Evolutionary conservation across 2,113 vertebrate genomes (phyloP), one percentile per base, ranked within the genome.

Genomic region (Rattus rattus): DNA sequence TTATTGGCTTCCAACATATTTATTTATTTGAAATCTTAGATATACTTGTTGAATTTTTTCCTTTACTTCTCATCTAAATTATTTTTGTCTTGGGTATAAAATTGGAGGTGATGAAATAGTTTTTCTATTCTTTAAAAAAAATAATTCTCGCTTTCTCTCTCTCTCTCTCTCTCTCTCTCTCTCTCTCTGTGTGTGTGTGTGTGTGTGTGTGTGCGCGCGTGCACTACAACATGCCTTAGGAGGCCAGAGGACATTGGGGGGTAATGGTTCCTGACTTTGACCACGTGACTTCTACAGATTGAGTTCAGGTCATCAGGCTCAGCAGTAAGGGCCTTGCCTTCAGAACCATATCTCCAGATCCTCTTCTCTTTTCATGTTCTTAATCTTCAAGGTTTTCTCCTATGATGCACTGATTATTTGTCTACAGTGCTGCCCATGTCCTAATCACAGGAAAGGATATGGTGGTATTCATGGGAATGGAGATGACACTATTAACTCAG

Each of bases 31-130:
- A 3, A 88, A 52, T 63, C 65, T 56, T 54, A 90, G 17, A 92
- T 16, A 63, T 59, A 54, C 11, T 77, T 88, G 0, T 76, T 1
- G 13, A 1, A 2, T 14, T 90, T 65, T 65, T 85, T 19, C 11
- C n/a, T 84, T 92, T 76, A 36, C 59, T 92, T 96, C 80, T 22
- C 5, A 47, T 94, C 70, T 88, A 24, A 30, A 67, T 76, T 67
- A 61, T 84, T 94, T 93, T 7, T 3, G 84, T 70, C 56, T 75
- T 84, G 54, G 54, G 16, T 28, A 33, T 91, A 30, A 43, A 93
- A 77, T 79, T 19, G 73, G 20, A 84, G 61, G 39, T 12, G 4
- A 80, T 92, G 16, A 97, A 30, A 76, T 91, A 17, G n/a, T 73
- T 95, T 84, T 84, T 63, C 22, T 76, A 52, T 36, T 94, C 11